Conservation (phyloP, 2,888 invertebrate species). For the Phortica magna region DNA sequence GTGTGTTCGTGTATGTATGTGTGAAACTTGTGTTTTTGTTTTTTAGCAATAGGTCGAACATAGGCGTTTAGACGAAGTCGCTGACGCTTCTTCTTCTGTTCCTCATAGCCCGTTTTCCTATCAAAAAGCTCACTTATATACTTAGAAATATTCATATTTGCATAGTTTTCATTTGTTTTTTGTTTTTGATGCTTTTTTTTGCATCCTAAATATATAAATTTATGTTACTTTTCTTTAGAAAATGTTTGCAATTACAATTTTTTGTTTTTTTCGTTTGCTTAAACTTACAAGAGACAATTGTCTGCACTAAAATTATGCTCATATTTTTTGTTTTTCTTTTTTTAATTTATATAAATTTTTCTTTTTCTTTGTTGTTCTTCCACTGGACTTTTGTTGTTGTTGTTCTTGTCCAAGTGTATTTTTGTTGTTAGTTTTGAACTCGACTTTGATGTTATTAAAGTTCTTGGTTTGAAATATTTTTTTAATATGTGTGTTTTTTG, state of each 20-base stretch:
- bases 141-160: conserved; percentile 25
- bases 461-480: neutral
- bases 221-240: conserved; percentile 1
- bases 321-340: neutral
- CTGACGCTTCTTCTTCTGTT: neutral
- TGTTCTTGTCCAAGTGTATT: no score
- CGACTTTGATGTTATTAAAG: conserved; percentile 3
- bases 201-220: conserved; percentile 36
- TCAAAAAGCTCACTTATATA: conserved; percentile 1
- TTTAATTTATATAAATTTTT: neutral
- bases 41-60: neutral
- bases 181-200: conserved; percentile 44
- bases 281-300: neutral
- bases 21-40: conserved; percentile 12
- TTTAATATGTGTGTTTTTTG: conserved; percentile 66
- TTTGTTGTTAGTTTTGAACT: neutral
- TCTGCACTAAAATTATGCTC: neutral
- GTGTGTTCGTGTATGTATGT: conserved; percentile 2
- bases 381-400: neutral
- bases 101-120: neutral
- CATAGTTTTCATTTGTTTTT: conserved; percentile 32
- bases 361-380: neutral
- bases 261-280: conserved; percentile 24
- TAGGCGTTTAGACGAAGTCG: neutral
- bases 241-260: neutral